Evolutionary conservation across 2,113 vertebrate species (phyloP), one percentile per base, ranked within the genome.

Genomic region (Xenopus borealis): DNA sequence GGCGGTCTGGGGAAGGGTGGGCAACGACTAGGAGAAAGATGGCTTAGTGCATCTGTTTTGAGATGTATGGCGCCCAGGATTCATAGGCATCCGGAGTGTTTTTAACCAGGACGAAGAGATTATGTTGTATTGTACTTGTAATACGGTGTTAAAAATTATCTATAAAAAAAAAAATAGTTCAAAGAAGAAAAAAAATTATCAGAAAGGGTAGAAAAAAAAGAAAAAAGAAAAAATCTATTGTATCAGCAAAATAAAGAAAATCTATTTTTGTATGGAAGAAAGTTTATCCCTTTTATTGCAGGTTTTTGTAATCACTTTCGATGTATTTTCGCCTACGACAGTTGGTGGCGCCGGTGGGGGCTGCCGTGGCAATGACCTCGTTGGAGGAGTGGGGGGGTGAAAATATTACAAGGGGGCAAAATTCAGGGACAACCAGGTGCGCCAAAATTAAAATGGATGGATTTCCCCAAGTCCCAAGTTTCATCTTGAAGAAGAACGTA

Each of bases 251-350:
- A 87, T 88, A 85, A 79, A 86, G 86, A 81, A 87, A 62, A 89
- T 92, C 88, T 92, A 92, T 92, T 92, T 92, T 92, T 92, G 89
- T 92, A 92, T 89, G 90, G 89, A 89, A 90, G 90, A 90, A 92
- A 90, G 89, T 91, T 90, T 91, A 90, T 89, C 89, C 89, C 87
- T 88, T 87, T 66, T 80, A 81, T 81, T 81, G 72, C 81, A 78
- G 75, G 80, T 80, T 78, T 82, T 50, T 79, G 77, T 86, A 85
- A 84, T 82, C 69, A 74, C 80, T 83, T 80, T 80, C 75, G 76
- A 50, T 50, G 11, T 50, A 13, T 13, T 12, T 4, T 50, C 3
- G 23, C 12, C 47, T 4, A 9, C 6, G 3, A 13, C 47, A 50
- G 3, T 40, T 9, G 8, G 2, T 40, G 33, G 33, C 33, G 33